Conservation (phyloP, 2,113 vertebrate genomes). For the Sarotherodon lohbergeri region DNA sequence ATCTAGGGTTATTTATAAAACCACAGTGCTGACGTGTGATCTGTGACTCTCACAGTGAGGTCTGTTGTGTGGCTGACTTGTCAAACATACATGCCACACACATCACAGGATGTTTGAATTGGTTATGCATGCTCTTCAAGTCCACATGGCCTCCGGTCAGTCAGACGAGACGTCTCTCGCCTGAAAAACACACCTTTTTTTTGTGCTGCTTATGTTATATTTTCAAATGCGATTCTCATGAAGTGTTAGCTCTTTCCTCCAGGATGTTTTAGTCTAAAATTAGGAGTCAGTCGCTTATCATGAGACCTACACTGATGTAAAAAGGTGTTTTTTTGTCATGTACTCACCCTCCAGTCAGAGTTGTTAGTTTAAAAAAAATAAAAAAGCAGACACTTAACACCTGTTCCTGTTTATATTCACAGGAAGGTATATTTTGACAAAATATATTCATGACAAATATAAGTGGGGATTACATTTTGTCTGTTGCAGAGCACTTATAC, state of each 20-base stretch:
- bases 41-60: not conserved
- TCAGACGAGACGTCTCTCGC: not conserved
- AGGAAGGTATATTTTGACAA: not conserved
- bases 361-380: not conserved
- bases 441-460: not conserved
- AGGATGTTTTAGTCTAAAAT: not conserved
- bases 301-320: not conserved
- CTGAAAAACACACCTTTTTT: not conserved
- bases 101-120: not conserved
- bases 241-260: not conserved
- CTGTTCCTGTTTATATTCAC: not conserved
- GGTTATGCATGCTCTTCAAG: not conserved
- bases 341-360: not conserved
- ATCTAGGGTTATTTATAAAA: not conserved
- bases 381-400: not conserved
- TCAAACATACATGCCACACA: not conserved
- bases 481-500: not conserved
- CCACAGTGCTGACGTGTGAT: not conserved
- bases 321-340: not conserved
- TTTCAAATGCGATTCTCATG: not conserved
- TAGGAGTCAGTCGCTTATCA: not conserved
- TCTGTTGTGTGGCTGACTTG: not conserved
- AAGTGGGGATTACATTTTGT: not conserved
- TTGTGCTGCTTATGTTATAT: not conserved
- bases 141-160: not conserved